Evolutionary conservation across 2,797 vertebrate species (phyloP), one percentile per base, ranked within the genome.

Genomic region (Borostomias antarcticus): DNA sequence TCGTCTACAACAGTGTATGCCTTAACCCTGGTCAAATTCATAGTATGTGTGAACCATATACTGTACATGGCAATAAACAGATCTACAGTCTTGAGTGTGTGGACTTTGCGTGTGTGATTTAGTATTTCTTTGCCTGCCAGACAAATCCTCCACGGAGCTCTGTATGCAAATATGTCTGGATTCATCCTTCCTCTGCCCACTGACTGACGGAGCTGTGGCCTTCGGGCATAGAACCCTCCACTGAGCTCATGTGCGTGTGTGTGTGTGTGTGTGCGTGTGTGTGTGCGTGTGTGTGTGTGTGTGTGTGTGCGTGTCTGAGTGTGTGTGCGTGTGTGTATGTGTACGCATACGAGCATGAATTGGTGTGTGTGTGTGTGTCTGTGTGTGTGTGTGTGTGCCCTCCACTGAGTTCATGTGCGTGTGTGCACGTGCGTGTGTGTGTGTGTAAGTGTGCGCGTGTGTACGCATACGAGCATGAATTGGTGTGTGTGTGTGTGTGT

Each of bases 111-210:
- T 1, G 13, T 56, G 68, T 47, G 30, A 68, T 54, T 1, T 10
- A 0, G 59, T 29, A 78, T 78, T 50, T 68, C 58, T 75, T 53
- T 80, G 81, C 75, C 77, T 50, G 2, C 68, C 83, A 83, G 83
- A 85, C 77, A 69, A 72, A 77, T 73, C 71, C 79, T 83, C 76
- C 63, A 77, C 66, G 68, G 70, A 47, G 65, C 83, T 81, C 72
- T 23, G 15, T 70, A 83, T 85, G 87, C 79, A 86, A 82, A 88
- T 86, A 75, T 6, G 64, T 60, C 74, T 52, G 59, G 61, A 80
- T 83, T 72, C 66, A 54, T 78, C 64, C 63, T 29, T 4, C 54
- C 68, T 63, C 81, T 79, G 76, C 86, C 84, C 83, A 87, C 89
- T 25, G 58, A 79, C 66, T 77, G 68, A 68, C 74, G 62, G 68